Conservation (phyloP, 1,140 invertebrate genomes). For the Drosophila rhopaloa region DNA sequence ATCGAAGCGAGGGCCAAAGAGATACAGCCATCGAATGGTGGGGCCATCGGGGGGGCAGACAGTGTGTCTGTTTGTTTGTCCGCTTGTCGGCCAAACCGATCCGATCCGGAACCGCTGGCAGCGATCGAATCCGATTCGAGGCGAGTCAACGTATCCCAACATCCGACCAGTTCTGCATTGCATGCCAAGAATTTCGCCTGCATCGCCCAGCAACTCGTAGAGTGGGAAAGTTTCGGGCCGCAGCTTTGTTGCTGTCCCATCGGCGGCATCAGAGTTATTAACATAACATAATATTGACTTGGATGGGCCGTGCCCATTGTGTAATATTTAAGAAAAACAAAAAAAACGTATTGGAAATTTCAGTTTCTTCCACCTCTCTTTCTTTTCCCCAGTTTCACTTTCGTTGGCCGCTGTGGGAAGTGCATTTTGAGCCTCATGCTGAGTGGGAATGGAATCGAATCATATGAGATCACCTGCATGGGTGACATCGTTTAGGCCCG, state of each 20-base stretch:
- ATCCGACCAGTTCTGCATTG: constrained; percentile 65
- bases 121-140: constrained; percentile 42
- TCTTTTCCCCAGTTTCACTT: constrained; percentile 59
- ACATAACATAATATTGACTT: constrained; percentile 65
- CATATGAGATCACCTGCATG: constrained; percentile 47
- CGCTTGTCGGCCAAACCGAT: constrained; percentile 5
- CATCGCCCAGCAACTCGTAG: constrained; percentile 11
- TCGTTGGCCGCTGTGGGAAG: constrained; percentile 49
- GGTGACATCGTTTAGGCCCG: constrained; percentile 46
- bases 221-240: constrained; percentile 45
- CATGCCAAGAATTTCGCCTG: constrained; percentile 68
- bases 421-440: constrained; percentile 47
- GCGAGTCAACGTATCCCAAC: constrained; percentile 35
- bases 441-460: constrained; percentile 14
- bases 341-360: constrained; percentile 41
- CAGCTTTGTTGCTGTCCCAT: constrained; percentile 19
- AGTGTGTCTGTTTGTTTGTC: constrained; percentile 38
- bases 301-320: constrained; percentile 60
- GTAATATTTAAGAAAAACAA: constrained; percentile 65
- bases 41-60: constrained; percentile 12
- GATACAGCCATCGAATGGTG: constrained; percentile 8
- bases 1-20: constrained; percentile 54
- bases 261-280: constrained; percentile 45
- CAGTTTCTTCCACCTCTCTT: constrained; percentile 26
- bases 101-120: constrained; percentile 38